Base-by-base conservation (phyloP, 92 coral and sea anemone species). In the Hydrozoanthus gracilis region DNA sequence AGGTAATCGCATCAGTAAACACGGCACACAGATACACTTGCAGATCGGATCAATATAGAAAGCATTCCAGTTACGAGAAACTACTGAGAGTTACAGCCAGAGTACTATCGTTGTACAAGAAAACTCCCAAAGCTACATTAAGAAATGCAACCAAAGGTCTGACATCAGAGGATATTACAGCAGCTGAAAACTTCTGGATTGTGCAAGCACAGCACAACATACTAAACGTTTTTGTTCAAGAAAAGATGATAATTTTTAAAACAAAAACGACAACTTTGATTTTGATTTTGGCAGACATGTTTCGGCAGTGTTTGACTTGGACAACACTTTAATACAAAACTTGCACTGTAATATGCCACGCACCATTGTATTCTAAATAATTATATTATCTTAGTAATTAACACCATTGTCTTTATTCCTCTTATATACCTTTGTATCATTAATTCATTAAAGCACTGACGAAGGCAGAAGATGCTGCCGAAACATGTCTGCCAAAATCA, bases 171-270 rank as follows among this genome's bases (percentile, higher is more conserved):
- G 88, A 88, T 51, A 69, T 90, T 15, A 8, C 64, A 70, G 82
- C 56, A 18, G 92, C 96, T 7, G 94, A 91, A 73, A 54, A 10
- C 11, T 87, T 91, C 75, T 93, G 94, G 92, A 89, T 93, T 80
- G 72, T 77, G 68, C 83, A 89, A 17, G 87, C 89, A 11, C 94
- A 91, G 62, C 83, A 71, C 18, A 49, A 73, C 12, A 87, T 91
- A 54, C 60, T 67, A 88, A 82, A 74, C 83, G 94, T 3, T 90
- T 93, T 56, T 91, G 94, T 84, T 91, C 94, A 50, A 51, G 86
- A 61, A 82, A 18, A 27, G 84, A 91, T 14, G 87, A 79, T 27
- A 87, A 94, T 14, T 92, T 90, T 11, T 75, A 89, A 55, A 62
- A 86, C 44, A n/a, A n/a, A n/a, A n/a, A n/a, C n/a, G n/a, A n/a